Evolutionary conservation across 2,113 vertebrate genomes (phyloP).

Genomic region (Coturnix japonica): DNA sequence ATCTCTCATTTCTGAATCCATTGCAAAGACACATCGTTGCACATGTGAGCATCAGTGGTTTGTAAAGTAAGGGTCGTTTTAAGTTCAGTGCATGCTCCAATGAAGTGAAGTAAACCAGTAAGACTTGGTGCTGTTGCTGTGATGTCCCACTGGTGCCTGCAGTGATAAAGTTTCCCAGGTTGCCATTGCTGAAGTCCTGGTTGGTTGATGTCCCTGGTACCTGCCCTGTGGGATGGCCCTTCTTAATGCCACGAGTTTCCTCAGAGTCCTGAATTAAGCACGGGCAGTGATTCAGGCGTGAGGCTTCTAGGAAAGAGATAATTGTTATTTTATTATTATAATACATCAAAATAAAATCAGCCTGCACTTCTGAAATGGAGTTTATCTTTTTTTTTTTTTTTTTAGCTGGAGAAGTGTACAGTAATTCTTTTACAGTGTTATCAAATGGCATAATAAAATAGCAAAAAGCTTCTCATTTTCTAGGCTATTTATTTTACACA

Average conservation of each 20-base stretch:
- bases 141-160: neutral
- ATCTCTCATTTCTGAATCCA: neutral
- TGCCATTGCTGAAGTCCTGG: neutral
- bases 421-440: slow-evolving; percentile 58
- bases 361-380: slow-evolving; percentile 11
- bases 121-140: neutral
- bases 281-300: neutral
- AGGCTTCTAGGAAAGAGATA: neutral
- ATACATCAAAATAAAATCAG: slow-evolving; percentile 52
- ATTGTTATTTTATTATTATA: slow-evolving; percentile 51
- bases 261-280: neutral
- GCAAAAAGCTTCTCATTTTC: slow-evolving; percentile 50
- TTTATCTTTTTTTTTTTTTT: slow-evolving; percentile 24
- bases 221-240: neutral
- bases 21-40: neutral
- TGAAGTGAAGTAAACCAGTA: neutral
- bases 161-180: neutral
- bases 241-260: neutral
- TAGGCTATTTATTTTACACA: slow-evolving; percentile 51
- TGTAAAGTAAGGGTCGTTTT: neutral
- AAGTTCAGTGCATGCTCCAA: neutral
- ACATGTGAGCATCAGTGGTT: neutral
- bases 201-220: neutral
- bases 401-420: slow-evolving; percentile 22
- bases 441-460: slow-evolving; percentile 61